phyloP scores from a whole-genome alignment of 2,888 invertebrate species.

The Empis stercorea region DNA sequence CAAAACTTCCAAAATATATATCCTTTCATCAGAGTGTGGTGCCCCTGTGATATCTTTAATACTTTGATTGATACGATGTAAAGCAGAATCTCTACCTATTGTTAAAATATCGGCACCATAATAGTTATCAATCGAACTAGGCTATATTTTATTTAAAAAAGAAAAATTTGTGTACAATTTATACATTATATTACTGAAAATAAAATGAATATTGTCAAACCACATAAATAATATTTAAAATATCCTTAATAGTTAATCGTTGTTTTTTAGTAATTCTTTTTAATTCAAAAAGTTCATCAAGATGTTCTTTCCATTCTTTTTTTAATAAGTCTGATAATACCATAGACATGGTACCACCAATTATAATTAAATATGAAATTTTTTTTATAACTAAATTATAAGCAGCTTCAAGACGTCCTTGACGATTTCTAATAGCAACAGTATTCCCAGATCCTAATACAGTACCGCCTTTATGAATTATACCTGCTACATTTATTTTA shows the following conservation, averaged over 20 bases:
- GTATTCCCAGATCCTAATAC: constrained; percentile 56
- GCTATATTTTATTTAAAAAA: too few relatives aligned
- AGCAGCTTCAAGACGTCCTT: constrained; percentile 80
- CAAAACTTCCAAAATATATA: constrained; percentile 98
- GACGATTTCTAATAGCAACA: constrained; percentile 20
- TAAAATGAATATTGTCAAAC: constrained; percentile 29
- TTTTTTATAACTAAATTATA: too few relatives aligned
- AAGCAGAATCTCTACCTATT: constrained; percentile 88
- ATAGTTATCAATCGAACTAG: constrained; percentile 92
- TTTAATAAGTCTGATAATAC: constrained; percentile 47
- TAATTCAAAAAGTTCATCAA: constrained; percentile 62
- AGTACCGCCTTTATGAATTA: constrained; percentile 70
- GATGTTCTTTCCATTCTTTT: constrained; percentile 70
- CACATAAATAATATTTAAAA: constrained; percentile 81
- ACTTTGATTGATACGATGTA: constrained; percentile 90
- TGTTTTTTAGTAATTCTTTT: constrained; percentile 64
- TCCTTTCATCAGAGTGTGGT: constrained; percentile 90
- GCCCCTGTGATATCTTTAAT: constrained; percentile 92
- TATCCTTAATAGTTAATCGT: constrained; percentile 49
- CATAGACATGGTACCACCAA: constrained; percentile 43
- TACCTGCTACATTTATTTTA: constrained; percentile 72
- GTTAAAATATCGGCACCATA: constrained; percentile 99
- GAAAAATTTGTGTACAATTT: too few relatives aligned
- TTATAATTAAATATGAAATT: constrained; percentile 30
- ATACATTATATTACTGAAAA: too few relatives aligned